Evolutionary conservation across 2,888 invertebrate genomes (phyloP).

Genomic region (Fabriciana adippe): DNA sequence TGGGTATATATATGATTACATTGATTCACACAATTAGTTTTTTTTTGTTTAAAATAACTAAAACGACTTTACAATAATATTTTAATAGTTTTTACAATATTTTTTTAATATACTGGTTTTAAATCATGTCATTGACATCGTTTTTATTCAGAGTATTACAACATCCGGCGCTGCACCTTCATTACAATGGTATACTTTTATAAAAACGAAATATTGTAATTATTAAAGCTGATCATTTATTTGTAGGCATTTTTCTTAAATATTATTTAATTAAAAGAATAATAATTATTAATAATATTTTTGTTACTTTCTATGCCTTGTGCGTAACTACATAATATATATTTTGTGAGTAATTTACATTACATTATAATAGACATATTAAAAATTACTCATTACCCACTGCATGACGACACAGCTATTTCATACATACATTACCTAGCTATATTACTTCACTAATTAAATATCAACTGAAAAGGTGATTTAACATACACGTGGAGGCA

Average conservation of each 20-base stretch:
- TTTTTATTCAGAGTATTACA: conserved; percentile 8
- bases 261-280: no score
- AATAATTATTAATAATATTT: no score
- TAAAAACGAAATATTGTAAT: not conserved
- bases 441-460: not conserved
- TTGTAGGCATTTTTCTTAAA: no score
- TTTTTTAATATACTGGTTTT: conserved; percentile 1
- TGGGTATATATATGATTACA: conserved; percentile 2
- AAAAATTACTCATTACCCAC: no score
- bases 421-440: not conserved
- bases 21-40: not conserved
- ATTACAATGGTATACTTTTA: not conserved
- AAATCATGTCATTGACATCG: conserved; percentile 17
- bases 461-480: not conserved
- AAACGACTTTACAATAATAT: not conserved
- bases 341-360: no score
- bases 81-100: not conserved
- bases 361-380: no score
- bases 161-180: no score
- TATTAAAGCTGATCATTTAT: not conserved
- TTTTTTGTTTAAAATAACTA: not conserved
- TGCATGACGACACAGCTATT: not conserved
- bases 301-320: no score
- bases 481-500: not conserved
- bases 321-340: no score